Percentiles rank a stretch among this genome's conserved stretches.
These are phyloP conservation scores for Emys orbicularis DNA, from an alignment of 2,797 vertebrate genomes.

Conservation along the genomic window DNA sequence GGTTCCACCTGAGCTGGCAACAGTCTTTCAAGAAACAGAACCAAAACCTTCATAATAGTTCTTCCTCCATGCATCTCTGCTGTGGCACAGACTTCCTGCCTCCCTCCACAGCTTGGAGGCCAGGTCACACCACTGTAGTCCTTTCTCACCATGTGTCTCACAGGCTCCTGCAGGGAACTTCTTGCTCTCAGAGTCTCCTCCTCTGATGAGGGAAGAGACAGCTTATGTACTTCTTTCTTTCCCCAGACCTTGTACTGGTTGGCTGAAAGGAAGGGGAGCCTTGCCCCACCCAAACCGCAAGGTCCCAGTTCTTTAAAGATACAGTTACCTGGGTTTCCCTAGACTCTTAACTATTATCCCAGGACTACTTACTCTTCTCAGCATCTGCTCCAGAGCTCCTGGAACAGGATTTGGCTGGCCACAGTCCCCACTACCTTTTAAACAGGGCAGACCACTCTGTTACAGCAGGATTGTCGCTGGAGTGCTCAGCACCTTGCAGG, in stretches of 20 bases:
- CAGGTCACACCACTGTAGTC: background rate
- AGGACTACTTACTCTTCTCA: background rate
- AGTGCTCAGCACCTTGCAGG: background rate
- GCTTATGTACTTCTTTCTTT: background rate
- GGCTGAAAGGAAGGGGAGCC: no score
- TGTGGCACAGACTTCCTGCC: background rate
- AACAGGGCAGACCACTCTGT: background rate
- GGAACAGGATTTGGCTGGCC: background rate
- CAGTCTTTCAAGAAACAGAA: background rate
- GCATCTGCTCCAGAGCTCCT: background rate
- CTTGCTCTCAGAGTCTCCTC: background rate
- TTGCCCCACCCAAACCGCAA: background rate
- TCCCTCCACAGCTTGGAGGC: background rate
- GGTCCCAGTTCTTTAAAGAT: background rate
- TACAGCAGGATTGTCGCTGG: background rate
- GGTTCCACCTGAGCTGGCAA: background rate
- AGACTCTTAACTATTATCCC: background rate
- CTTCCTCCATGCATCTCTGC: background rate
- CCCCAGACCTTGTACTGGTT: background rate
- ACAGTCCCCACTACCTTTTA: background rate
- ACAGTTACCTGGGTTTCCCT: background rate
- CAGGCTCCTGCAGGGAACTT: background rate
- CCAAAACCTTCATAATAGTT: background rate
- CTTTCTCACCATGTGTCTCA: background rate
- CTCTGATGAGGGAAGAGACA: background rate